phyloP scores from a whole-genome alignment of 1,140 invertebrate genomes.

The Neuroterus valhalla region DNA sequence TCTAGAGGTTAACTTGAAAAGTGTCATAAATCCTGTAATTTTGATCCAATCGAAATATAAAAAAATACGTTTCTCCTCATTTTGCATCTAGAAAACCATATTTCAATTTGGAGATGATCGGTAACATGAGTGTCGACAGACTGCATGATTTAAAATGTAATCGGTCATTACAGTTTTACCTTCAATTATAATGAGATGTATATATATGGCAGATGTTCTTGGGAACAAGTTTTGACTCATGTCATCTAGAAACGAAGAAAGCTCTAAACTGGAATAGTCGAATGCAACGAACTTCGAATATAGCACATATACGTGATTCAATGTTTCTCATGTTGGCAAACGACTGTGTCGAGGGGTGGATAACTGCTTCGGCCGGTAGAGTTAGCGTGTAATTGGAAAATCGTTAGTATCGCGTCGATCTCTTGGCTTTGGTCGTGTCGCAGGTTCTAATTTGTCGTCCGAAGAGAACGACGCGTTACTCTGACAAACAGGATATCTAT shows the following conservation, averaged over 20 bases:
- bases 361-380: constrained; percentile 39
- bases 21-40: no score
- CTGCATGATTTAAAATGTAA: no score
- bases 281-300: constrained; percentile 17
- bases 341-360: constrained; percentile 26
- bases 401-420: constrained; percentile 70
- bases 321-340: constrained; percentile 25
- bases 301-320: constrained; percentile 28
- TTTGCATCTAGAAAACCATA: no score
- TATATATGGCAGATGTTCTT: no score
- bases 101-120: no score
- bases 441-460: constrained; percentile 61
- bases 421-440: constrained; percentile 46
- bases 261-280: not conserved
- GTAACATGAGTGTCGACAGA: no score
- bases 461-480: constrained; percentile 43
- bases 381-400: constrained; percentile 72
- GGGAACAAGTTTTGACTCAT: no score
- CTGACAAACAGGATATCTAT: constrained; percentile 50
- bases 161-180: no score
- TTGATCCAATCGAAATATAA: no score
- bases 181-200: no score
- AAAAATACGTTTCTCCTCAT: no score
- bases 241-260: not conserved
- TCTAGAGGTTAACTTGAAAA: no score